Evolutionary conservation across 1,140 invertebrate species (phyloP), one percentile per base, ranked within the genome.

Genomic region (Papilio glaucus): DNA sequence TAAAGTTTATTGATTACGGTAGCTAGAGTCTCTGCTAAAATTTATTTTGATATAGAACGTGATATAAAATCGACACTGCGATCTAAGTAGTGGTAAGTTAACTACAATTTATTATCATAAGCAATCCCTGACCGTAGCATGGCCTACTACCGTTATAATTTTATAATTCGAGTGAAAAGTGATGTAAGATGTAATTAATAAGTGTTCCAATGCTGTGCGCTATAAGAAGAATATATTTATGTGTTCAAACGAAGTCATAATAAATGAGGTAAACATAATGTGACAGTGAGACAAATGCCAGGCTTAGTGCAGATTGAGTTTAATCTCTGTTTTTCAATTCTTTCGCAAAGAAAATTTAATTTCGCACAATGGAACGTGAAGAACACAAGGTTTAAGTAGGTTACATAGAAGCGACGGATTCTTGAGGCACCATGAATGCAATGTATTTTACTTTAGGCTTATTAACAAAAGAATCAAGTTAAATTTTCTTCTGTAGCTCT

Each of bases 301-400:
- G 2, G 18, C 49, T 26, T 24, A 57, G 24, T 24, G 3, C 21
- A 26, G 24, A 57, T 57, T 24, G 49, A 57, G 24, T 26, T 57
- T 10, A 26, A 26, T 57, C 21, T 24, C 49, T 26, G 49, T 26
- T 57, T 57, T 26, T 57, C 21, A 57, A 57, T 57, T 26, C 21
- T 57, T 12, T 57, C 24, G 21, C 18, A 10, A 57, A 26, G 49
- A 12, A 24, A 24, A 57, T 57, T 57, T 26, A 57, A 57, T 57
- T 57, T 57, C 4, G 10, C 21, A 12, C 49, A 57, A 21, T 24
- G 49, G 21, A 57, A 57, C 24, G 49, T 57, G 10, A 57, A 57
- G 49, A 57, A 26, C 21, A 49, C 21, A 24, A 57, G 21, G 21
- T 57, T 57, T 57, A 26, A 57, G 21, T 57, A 57, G 21, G 24